Evolutionary conservation across 2,113 vertebrate species (phyloP).

Genomic region (Colius striatus): DNA sequence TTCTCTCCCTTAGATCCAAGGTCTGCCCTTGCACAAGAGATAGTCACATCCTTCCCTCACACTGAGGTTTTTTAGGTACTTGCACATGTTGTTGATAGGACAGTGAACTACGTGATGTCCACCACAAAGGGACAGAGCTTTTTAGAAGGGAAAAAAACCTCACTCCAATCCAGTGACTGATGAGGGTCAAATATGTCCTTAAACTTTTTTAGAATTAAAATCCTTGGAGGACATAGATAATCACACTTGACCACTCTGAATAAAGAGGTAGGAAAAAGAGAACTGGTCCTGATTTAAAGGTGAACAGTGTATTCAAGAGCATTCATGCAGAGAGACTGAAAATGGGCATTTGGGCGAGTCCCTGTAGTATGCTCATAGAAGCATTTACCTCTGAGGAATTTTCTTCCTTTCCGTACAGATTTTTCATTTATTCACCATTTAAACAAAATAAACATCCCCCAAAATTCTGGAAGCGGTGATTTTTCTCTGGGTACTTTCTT

Average conservation of each 20-base stretch:
- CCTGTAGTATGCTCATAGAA: neutral
- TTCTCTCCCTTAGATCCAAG: neutral
- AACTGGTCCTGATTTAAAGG: neutral
- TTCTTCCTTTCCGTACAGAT: neutral
- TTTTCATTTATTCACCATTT: neutral
- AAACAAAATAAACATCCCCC: neutral
- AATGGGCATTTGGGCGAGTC: neutral
- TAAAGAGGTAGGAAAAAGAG: neutral
- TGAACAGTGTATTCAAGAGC: neutral
- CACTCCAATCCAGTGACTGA: neutral
- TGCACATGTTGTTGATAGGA: neutral
- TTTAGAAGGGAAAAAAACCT: neutral
- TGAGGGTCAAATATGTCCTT: neutral
- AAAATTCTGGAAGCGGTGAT: neutral
- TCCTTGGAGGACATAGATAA: neutral
- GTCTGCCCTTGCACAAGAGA: neutral
- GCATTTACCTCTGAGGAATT: neutral
- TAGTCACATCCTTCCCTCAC: neutral
- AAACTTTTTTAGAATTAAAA: neutral
- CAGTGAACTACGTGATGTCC: neutral
- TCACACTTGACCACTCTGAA: neutral
- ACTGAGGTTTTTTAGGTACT: neutral
- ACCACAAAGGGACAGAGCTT: neutral
- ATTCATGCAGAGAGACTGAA: neutral
- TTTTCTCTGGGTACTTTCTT: constrained; percentile 24